Evolutionary conservation across 2,797 vertebrate genomes (phyloP).

Genomic region (Gila robusta): DNA sequence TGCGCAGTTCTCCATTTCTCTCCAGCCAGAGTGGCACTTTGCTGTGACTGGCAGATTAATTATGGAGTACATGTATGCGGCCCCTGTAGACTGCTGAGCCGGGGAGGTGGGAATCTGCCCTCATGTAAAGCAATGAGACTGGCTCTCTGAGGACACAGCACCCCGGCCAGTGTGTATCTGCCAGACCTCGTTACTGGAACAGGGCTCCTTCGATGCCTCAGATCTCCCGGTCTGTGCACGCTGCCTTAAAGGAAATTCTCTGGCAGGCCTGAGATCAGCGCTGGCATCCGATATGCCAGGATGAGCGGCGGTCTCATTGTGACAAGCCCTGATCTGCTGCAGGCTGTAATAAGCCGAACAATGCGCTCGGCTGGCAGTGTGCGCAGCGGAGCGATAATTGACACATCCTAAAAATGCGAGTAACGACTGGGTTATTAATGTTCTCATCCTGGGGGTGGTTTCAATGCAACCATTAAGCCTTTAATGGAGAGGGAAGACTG

Average conservation of each 20-base stretch:
- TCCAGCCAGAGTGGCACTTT: constrained; percentile 70
- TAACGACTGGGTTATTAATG: constrained; percentile 81
- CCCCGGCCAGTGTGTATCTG: constrained; percentile 51
- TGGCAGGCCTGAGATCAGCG: constrained; percentile 42
- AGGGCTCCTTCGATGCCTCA: constrained; percentile 51
- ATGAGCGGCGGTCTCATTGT: constrained; percentile 61
- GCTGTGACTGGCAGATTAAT: constrained; percentile 82
- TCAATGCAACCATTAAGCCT: constrained; percentile 80
- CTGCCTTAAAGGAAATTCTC: constrained; percentile 54
- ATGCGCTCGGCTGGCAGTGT: constrained; percentile 68
- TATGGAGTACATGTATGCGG: constrained; percentile 76
- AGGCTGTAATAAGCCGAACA: constrained; percentile 71
- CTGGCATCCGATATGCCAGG: constrained; percentile 20
- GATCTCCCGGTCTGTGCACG: constrained; percentile 40
- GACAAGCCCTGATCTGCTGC: constrained; percentile 62
- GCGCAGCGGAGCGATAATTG: constrained; percentile 76
- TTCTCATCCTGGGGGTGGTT: constrained; percentile 76
- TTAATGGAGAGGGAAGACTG: constrained; percentile 82
- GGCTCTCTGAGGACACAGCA: constrained; percentile 43
- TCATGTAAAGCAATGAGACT: constrained; percentile 69
- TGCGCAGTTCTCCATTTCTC: constrained; percentile 67
- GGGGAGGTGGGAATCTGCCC: constrained; percentile 73
- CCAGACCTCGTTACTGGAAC: constrained; percentile 56
- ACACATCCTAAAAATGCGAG: constrained; percentile 79
- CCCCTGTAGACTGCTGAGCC: constrained; percentile 62